phyloP scores from a whole-genome alignment of 2,797 vertebrate genomes.

The Leucoraja ocellata region DNA sequence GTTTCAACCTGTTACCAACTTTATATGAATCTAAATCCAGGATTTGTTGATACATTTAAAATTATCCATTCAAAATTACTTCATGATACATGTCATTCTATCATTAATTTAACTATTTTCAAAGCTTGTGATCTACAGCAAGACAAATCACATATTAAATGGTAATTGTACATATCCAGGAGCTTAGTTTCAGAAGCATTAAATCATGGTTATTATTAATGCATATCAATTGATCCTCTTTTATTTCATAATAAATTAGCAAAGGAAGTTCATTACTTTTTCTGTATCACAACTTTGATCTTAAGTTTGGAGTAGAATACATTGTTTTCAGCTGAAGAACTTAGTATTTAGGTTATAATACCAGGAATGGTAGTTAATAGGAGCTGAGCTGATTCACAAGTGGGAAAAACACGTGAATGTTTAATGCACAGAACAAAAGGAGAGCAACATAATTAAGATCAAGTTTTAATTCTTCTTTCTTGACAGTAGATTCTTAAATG shows the following conservation, averaged over 20 bases:
- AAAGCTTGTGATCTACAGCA: background rate
- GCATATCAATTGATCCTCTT: background rate
- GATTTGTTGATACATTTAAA: background rate
- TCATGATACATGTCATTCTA: background rate
- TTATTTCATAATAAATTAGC: background rate
- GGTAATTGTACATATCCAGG: background rate
- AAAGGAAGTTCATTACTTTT: background rate
- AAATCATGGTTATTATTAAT: background rate
- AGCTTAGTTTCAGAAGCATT: background rate
- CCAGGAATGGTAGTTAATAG: background rate
- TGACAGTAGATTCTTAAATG: background rate
- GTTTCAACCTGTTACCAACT: background rate
- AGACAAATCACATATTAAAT: background rate
- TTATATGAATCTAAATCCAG: background rate
- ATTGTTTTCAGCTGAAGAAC: background rate
- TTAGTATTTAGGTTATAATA: background rate
- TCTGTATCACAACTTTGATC: background rate
- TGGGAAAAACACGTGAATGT: conserved; percentile 13
- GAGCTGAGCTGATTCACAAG: background rate
- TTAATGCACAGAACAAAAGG: conserved; percentile 5
- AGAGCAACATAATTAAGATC: background rate
- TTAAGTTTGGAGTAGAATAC: background rate
- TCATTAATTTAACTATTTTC: background rate
- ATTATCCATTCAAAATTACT: background rate
- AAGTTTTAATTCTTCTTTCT: conserved; percentile 8